phyloP scores from a whole-genome alignment of 2,113 vertebrate species.

The Platichthys stellatus region DNA sequence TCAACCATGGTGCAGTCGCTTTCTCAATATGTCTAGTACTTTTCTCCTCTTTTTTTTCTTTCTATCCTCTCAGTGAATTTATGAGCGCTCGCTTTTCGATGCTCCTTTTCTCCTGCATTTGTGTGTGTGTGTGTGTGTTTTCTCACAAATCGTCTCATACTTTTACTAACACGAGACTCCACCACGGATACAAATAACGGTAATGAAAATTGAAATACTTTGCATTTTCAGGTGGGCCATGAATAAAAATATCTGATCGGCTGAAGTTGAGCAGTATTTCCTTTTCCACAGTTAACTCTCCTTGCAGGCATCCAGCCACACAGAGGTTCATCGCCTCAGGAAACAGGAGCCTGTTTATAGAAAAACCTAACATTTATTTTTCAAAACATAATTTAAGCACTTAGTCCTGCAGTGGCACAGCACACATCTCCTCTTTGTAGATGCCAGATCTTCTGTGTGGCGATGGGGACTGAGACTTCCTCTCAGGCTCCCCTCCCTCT shows the following conservation, averaged over 20 bases:
- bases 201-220: neutral
- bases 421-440: neutral
- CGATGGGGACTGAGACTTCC: neutral
- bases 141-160: constrained; percentile 7
- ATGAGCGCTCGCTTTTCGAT: constrained; percentile 7
- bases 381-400: neutral
- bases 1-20: constrained; percentile 38
- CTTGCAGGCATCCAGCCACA: neutral
- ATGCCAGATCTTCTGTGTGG: neutral
- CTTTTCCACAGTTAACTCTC: neutral
- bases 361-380: neutral
- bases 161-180: constrained; percentile 8
- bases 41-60: constrained; percentile 24
- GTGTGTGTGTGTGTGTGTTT: neutral
- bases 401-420: neutral
- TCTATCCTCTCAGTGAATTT: constrained; percentile 37
- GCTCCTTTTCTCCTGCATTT: neutral
- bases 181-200: neutral
- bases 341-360: neutral
- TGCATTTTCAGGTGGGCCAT: constrained; percentile 8
- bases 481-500: neutral
- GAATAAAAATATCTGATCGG: constrained; percentile 17
- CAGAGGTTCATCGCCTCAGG: neutral
- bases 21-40: constrained; percentile 46
- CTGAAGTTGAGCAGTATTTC: neutral